Evolutionary conservation across 2,113 vertebrate genomes (phyloP), one percentile per base, ranked within the genome.

Genomic region (Chaenocephalus aceratus): DNA sequence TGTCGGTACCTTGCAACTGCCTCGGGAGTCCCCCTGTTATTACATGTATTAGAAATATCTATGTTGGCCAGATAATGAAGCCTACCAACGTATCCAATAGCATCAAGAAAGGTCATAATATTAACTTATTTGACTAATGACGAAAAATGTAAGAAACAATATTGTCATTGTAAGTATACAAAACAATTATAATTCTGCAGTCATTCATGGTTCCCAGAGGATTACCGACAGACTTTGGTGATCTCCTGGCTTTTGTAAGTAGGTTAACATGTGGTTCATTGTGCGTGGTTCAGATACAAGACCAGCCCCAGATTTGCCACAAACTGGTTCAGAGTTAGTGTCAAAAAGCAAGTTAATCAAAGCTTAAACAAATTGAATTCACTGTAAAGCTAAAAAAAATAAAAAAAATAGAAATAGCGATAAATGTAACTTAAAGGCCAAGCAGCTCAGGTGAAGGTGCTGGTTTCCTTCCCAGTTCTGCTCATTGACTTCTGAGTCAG

Each of bases 401-500:
- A 18, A 41, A 60, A 62, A 6, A 2, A 12, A 18, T 30, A 67
- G 16, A 12, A 41, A 5, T 41, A 26, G 1, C 16, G 18, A 46
- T 45, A 34, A 73, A 73, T 48, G 41, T 2, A 9, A 16, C 16
- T 45, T 53, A 30, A 53, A 10, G 51, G 51, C 15, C 51, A 52
- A 52, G 8, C 30, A 44, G n/a, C 51, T 36, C 67, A 57, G 49
- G 49, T 77, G 21, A 44, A 41, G 16, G 61, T 3, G 34, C 13
- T 53, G 45, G 48, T 60, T 26, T 72, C 61, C 59, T 16, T 36
- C 68, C 10, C 18, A 23, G 1, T 53, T 77, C n/a, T 58, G 21
- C 48, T 10, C 59, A 51, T 61, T 75, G 46, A 56, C 14, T 15
- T 13, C 16, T 30, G 30, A 66, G 44, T 10, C 71, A 75, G 21